phyloP scores from a whole-genome alignment of 2,113 vertebrate genomes.

The Heteronetta atricapilla region DNA sequence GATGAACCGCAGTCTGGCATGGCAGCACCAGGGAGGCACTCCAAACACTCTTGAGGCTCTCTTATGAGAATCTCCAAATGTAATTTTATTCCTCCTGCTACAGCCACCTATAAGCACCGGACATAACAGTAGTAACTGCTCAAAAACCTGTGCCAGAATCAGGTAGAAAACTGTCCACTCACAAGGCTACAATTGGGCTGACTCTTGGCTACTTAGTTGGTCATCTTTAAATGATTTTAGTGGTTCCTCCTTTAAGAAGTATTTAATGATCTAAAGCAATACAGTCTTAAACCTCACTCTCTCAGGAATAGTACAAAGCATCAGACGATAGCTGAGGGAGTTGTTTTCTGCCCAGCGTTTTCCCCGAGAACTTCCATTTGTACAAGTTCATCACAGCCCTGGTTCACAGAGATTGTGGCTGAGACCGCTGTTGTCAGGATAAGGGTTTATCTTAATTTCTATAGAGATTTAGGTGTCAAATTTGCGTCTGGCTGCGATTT shows the following conservation, averaged over 20 bases:
- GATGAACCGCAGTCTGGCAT: not conserved
- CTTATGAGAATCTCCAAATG: not conserved
- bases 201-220: not conserved
- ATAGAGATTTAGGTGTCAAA: not conserved
- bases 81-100: not conserved
- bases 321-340: not conserved
- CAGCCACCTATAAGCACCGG: not conserved
- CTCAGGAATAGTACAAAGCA: not conserved
- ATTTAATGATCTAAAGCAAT: not conserved
- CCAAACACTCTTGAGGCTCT: not conserved
- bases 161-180: not conserved
- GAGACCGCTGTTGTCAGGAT: not conserved
- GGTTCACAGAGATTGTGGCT: not conserved
- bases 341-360: not conserved
- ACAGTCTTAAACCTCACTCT: not conserved
- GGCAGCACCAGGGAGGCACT: not conserved
- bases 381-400: not conserved
- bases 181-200: not conserved
- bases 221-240: not conserved
- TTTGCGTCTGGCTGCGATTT: not conserved
- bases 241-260: not conserved
- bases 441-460: not conserved
- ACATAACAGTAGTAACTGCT: not conserved
- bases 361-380: not conserved
- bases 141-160: not conserved